Evolutionary conservation across 1,140 invertebrate species (phyloP), one percentile per base, ranked within the genome.

Genomic region (Solenopsis invicta): DNA sequence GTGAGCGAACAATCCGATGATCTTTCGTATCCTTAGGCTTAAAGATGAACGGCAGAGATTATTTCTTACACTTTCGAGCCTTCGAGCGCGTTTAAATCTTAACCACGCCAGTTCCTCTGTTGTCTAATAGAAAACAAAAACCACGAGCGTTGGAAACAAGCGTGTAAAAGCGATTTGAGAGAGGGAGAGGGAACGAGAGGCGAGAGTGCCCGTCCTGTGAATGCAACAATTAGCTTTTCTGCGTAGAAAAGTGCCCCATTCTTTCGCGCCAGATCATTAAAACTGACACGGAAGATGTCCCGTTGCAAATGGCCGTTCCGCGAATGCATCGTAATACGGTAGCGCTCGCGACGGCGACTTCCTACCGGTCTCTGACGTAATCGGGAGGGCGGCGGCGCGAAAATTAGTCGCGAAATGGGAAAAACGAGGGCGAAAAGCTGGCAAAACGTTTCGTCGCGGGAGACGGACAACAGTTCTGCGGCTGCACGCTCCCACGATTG

Each of bases 241-340:
- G 67, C 41, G 41, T 82, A 29, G 64, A 59, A 62, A 59, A 45
- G 3, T 56, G 67, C 24, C 21, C 52, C 67, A 74, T 82, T 82
- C 69, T 61, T 59, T 61, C 54, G 24, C 66, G 9, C 6, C 67
- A 74, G 80, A 72, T 82, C 54, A 82, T 81, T 81, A 71, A 82
- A 59, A 72, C 18, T 21, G 66, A 21, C 4, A 16, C 66, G 52
- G 50, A 45, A 71, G 41, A 74, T 34, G 80, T 12, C 41, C 29
- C 45, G 45, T 74, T 37, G 54, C 61, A 82, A 82, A 74, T 50
- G 50, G 16, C 41, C 37, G 69, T 82, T 82, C 4, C 66, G 54
- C 37, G 80, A 82, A 59, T 74, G 80, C 18, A 48, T 74, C 13
- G 13, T 41, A 69, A 81, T 69, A 21, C 29, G 48, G 12, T 48